Conservation (phyloP, 23 tunicate species). For the Halocynthia aurantium region DNA sequence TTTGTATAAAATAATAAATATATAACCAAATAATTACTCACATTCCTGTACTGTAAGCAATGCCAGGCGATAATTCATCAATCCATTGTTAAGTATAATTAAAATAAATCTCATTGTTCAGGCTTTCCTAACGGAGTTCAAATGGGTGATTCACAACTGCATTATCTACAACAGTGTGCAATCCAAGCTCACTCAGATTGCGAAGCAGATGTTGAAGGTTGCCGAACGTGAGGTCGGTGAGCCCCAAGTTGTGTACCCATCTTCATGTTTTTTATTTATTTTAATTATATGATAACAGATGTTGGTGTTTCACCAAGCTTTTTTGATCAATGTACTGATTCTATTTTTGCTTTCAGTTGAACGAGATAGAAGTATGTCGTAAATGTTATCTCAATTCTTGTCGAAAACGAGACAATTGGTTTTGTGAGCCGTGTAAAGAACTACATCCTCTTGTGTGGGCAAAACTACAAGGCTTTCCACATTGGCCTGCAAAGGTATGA, state of each 20-base stretch:
- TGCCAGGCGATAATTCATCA: not conserved
- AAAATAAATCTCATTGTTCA: not conserved
- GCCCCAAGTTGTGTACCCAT: not conserved
- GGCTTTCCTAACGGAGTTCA: constrained; percentile 92
- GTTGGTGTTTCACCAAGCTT: not conserved
- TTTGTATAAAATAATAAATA: too few species aligned
- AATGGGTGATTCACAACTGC: constrained; percentile 97
- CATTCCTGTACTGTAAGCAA: too few species aligned
- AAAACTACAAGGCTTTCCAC: constrained; percentile 94
- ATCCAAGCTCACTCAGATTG: constrained; percentile 62
- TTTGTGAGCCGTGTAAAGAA: constrained; percentile 90
- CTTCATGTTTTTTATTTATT: not conserved
- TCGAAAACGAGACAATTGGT: constrained; percentile 88
- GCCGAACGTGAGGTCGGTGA: constrained; percentile 80
- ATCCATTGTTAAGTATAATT: not conserved
- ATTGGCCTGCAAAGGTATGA: constrained; percentile 98
- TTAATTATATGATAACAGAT: not conserved
- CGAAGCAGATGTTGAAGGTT: constrained; percentile 66
- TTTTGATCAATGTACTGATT: not conserved
- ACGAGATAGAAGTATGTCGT: constrained; percentile 96
- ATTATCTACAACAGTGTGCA: constrained; percentile 77
- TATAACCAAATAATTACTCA: too few species aligned
- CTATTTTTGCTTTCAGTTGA: constrained; percentile 36
- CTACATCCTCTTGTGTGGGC: constrained; percentile 95
- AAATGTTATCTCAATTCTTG: constrained; percentile 93